Evolutionary conservation across 1,140 invertebrate genomes (phyloP).

Genomic region (Leptinotarsa defecta): DNA sequence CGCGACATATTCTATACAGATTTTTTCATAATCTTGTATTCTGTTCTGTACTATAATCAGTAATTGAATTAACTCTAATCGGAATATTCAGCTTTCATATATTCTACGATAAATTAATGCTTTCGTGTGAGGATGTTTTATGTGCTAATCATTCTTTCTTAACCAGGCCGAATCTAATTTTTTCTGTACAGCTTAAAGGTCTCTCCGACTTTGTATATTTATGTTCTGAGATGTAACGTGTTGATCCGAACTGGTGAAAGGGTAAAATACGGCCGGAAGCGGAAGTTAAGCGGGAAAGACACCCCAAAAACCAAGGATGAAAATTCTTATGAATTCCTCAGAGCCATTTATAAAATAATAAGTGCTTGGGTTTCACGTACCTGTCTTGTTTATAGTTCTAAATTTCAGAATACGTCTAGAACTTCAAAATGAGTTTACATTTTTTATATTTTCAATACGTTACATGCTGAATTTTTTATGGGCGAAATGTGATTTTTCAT

Average conservation of each 20-base stretch:
- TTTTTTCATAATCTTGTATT: neutral
- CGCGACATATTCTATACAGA: no score
- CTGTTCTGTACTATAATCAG: neutral
- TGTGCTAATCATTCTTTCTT: slow-evolving; percentile 1
- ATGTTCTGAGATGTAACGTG: slow-evolving; percentile 36
- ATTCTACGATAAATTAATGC: neutral
- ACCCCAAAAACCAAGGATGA: slow-evolving; percentile 35
- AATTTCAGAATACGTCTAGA: no score
- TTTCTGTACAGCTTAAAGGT: neutral
- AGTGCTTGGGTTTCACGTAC: neutral
- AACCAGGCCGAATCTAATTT: neutral
- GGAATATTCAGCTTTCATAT: neutral
- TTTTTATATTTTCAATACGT: no score
- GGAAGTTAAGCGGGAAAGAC: slow-evolving; percentile 33
- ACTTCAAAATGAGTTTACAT: no score
- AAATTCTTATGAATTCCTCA: slow-evolving; percentile 30
- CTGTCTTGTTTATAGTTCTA: neutral
- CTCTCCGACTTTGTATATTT: slow-evolving; percentile 23
- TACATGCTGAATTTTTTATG: no score
- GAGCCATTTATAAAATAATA: slow-evolving; percentile 25
- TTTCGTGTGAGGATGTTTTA: neutral
- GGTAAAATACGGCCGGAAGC: slow-evolving; percentile 40
- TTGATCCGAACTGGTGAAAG: slow-evolving; percentile 35
- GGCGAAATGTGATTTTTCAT: no score
- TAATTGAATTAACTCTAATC: neutral